phyloP scores from a whole-genome alignment of 2,888 invertebrate genomes.

The Epistrophe grossulariae region DNA sequence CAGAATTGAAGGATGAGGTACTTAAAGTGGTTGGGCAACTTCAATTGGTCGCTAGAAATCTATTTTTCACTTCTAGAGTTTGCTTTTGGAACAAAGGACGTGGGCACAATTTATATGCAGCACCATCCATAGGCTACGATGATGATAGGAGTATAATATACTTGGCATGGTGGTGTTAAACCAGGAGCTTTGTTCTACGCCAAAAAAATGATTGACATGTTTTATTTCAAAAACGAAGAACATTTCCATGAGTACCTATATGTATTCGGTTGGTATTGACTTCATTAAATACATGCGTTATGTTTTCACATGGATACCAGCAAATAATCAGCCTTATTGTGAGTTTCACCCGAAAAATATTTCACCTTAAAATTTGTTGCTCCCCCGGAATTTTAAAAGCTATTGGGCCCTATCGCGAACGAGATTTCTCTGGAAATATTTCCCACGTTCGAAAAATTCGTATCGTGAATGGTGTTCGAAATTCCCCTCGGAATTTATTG shows the following conservation, averaged over 20 bases:
- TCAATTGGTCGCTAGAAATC: conserved; percentile 37
- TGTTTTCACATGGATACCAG: conserved; percentile 50
- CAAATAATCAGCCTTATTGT: too few species aligned
- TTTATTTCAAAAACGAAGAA: conserved; percentile 28
- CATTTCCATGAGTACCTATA: conserved; percentile 42
- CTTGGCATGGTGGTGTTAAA: conserved; percentile 8
- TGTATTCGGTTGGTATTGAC: conserved; percentile 29
- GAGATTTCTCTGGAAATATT: too few species aligned
- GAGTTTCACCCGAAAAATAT: too few species aligned
- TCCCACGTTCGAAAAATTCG: too few species aligned
- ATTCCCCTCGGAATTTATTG: too few species aligned
- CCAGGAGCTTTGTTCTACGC: background rate
- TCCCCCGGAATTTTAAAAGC: too few species aligned
- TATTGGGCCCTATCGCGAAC: too few species aligned
- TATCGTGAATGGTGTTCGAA: too few species aligned
- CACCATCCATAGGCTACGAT: conserved; percentile 33
- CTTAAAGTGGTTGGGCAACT: conserved; percentile 17
- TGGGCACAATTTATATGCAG: conserved; percentile 38
- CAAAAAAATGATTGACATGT: conserved; percentile 5
- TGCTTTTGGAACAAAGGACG: conserved; percentile 51
- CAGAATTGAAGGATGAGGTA: conserved; percentile 3
- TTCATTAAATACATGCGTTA: conserved; percentile 43
- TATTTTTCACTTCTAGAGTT: conserved; percentile 18
- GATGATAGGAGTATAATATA: too few species aligned
- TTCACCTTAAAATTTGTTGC: too few species aligned